Evolutionary conservation across 2,797 vertebrate species (phyloP).

Genomic region (Sphenodon punctatus): DNA sequence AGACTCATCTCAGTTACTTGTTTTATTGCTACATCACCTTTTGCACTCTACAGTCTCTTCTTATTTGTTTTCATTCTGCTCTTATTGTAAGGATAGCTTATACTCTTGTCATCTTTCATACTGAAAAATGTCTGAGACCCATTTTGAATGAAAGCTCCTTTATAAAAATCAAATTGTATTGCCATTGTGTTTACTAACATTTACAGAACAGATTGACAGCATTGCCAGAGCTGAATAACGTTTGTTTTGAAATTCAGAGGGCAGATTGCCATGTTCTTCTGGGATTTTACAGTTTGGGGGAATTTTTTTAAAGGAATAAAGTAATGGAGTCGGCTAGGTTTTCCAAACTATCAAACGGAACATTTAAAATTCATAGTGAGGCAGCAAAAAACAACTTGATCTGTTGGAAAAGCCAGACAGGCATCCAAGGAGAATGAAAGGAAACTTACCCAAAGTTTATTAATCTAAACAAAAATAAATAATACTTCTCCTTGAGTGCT

Average conservation of each 20-base stretch:
- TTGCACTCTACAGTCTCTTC: too few species aligned
- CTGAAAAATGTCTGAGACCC: neutral
- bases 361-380: conserved; percentile 4
- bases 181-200: accelerated
- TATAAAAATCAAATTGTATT: neutral
- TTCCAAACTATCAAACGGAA: neutral
- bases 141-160: neutral
- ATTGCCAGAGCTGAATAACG: neutral
- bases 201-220: neutral
- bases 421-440: neutral
- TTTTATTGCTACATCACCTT: too few species aligned
- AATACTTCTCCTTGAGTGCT: neutral
- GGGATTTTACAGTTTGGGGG: neutral
- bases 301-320: neutral
- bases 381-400: neutral
- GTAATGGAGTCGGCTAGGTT: too few species aligned
- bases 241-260: conserved; percentile 8
- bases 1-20: too few species aligned
- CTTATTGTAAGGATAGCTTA: too few species aligned
- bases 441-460: conserved; percentile 1
- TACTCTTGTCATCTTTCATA: neutral
- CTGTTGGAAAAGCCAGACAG: accelerated
- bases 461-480: neutral
- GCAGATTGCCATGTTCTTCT: neutral
- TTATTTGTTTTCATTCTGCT: too few species aligned